phyloP scores from a whole-genome alignment of 2,797 vertebrate genomes.

The Taeniopygia guttata region DNA sequence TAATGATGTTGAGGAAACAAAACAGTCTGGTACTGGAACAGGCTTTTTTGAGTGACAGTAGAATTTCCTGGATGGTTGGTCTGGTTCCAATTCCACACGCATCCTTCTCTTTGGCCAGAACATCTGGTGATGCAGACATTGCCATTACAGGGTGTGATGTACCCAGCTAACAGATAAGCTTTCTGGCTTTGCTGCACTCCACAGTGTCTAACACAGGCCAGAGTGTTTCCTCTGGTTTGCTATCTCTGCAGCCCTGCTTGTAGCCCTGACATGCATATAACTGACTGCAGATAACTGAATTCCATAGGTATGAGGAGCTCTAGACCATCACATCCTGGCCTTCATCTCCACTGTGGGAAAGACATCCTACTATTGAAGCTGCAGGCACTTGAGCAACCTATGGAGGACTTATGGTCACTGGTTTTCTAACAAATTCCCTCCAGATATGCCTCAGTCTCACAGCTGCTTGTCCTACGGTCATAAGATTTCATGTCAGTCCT shows the following conservation, averaged over 20 bases:
- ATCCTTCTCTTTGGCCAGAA: background rate
- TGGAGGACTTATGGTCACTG: background rate
- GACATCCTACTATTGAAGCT: background rate
- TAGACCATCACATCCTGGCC: background rate
- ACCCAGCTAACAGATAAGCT: background rate
- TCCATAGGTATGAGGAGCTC: background rate
- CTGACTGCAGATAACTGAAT: background rate
- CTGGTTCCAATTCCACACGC: rapidly evolving
- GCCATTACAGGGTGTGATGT: background rate
- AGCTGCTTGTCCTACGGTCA: background rate
- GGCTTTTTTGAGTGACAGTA: background rate
- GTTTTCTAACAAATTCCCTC: background rate
- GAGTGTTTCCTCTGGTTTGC: background rate
- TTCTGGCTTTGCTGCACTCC: background rate
- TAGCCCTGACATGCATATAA: background rate
- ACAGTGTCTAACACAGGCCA: background rate
- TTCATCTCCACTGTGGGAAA: background rate
- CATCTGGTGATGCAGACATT: background rate
- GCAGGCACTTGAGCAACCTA: background rate
- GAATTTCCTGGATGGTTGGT: background rate
- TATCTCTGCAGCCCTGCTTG: background rate
- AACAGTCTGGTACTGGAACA: background rate
- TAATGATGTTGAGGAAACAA: background rate
- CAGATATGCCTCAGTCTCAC: background rate
- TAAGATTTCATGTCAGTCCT: background rate